These are phyloP conservation scores for Onychomys torridus DNA, from an alignment of 2,797 vertebrate species.

Conservation along the genomic window DNA sequence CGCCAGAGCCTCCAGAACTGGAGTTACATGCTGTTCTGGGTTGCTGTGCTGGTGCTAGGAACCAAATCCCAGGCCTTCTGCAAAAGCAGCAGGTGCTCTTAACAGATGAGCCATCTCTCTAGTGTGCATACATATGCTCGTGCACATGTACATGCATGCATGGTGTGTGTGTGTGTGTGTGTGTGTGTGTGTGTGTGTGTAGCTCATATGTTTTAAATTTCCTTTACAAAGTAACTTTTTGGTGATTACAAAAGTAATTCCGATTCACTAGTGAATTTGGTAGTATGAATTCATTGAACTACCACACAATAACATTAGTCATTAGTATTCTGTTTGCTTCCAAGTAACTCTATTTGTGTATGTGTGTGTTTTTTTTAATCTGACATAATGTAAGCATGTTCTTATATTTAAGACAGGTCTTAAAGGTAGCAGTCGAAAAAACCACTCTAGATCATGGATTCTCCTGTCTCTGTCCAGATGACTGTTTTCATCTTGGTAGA, in stretches of 20 bases:
- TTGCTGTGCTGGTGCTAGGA: neutral
- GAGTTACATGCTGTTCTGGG: neutral
- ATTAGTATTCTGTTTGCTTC: constrained; percentile 36
- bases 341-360: constrained; percentile 33
- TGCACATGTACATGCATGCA: too few species aligned
- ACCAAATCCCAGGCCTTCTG: neutral
- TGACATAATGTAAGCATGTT: neutral
- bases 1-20: neutral
- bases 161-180: too few species aligned
- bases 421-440: constrained; percentile 25
- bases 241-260: constrained; percentile 37
- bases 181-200: neutral
- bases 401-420: constrained; percentile 23
- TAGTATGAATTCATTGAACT: neutral
- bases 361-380: neutral
- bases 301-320: neutral
- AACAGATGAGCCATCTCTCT: neutral
- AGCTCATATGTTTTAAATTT: constrained; percentile 29
- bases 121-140: neutral
- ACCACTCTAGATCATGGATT: neutral
- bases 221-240: neutral
- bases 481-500: constrained; percentile 12
- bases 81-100: neutral
- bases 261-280: neutral
- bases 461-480: constrained; percentile 16